Percentiles rank a stretch among this genome's conserved stretches.
Conservation (phyloP, 2,888 invertebrate species). For the Shargacucullia verbasci region DNA sequence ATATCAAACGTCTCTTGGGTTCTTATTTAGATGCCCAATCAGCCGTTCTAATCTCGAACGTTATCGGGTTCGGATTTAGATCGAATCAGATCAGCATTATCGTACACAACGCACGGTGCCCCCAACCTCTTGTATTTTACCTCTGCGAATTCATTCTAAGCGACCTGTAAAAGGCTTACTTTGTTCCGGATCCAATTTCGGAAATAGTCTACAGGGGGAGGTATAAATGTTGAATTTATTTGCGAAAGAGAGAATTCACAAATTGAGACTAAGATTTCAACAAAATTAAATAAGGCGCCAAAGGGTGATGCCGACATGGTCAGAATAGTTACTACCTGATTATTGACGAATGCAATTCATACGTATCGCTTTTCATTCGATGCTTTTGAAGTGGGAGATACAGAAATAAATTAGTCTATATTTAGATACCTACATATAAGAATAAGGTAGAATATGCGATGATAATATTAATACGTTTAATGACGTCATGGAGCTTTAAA, state of each 20-base stretch:
- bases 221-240: constrained; percentile 51
- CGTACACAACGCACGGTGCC: constrained; percentile 41
- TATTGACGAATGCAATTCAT: constrained; percentile 22
- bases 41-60: constrained; percentile 51
- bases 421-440: constrained; percentile 13
- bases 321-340: constrained; percentile 42
- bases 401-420: constrained; percentile 27
- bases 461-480: no score
- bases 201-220: constrained; percentile 42
- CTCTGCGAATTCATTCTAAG: constrained; percentile 52
- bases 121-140: constrained; percentile 50
- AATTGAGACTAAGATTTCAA: constrained; percentile 39
- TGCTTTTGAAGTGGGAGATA: constrained; percentile 17
- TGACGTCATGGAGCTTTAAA: no score
- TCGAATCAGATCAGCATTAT: constrained; percentile 47
- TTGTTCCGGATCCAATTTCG: constrained; percentile 56
- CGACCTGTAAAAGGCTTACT: constrained; percentile 46
- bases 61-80: constrained; percentile 53
- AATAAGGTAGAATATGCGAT: neutral
- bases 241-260: constrained; percentile 44
- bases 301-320: constrained; percentile 37
- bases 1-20: constrained; percentile 19
- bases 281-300: constrained; percentile 43
- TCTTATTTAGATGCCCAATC: constrained; percentile 40
- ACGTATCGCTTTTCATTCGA: constrained; percentile 12